Evolutionary conservation across 2,113 vertebrate genomes (phyloP).

Genomic region (Calcarius ornatus): DNA sequence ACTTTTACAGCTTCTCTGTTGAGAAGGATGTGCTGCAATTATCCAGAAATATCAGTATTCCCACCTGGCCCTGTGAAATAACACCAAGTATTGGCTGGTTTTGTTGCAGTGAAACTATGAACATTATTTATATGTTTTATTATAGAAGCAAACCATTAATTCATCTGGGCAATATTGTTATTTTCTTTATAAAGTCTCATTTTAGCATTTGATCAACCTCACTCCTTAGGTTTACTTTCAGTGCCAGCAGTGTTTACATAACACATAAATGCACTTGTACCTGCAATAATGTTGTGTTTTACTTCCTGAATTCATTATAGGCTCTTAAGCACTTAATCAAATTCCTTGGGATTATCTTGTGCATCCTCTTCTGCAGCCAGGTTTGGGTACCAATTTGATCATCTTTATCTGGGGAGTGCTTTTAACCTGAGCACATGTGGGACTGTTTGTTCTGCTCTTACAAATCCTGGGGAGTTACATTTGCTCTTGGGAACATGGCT

Average conservation of each 20-base stretch:
- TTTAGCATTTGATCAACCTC: background rate
- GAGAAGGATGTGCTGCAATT: background rate
- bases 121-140: background rate
- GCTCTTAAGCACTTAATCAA: slow-evolving; percentile 41
- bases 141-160: background rate
- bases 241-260: background rate
- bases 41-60: background rate
- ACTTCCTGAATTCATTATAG: slow-evolving; percentile 16
- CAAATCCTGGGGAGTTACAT: background rate
- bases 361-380: background rate
- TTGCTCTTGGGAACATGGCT: background rate
- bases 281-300: background rate
- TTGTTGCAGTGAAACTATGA: background rate
- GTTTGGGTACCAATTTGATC: background rate
- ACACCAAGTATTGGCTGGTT: background rate
- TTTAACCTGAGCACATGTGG: background rate
- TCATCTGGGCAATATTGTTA: background rate
- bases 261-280: background rate
- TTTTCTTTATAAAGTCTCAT: background rate
- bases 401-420: background rate
- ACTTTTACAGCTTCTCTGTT: background rate
- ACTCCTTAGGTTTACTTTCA: background rate
- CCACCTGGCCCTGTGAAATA: background rate
- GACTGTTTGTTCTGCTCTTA: background rate
- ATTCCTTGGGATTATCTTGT: slow-evolving; percentile 16